A percentile compares a stretch with the other conserved stretches of the same genome.
Evolutionary conservation across 1,140 invertebrate genomes (phyloP).

Genomic region (Macrobrachium rosenbergii): DNA sequence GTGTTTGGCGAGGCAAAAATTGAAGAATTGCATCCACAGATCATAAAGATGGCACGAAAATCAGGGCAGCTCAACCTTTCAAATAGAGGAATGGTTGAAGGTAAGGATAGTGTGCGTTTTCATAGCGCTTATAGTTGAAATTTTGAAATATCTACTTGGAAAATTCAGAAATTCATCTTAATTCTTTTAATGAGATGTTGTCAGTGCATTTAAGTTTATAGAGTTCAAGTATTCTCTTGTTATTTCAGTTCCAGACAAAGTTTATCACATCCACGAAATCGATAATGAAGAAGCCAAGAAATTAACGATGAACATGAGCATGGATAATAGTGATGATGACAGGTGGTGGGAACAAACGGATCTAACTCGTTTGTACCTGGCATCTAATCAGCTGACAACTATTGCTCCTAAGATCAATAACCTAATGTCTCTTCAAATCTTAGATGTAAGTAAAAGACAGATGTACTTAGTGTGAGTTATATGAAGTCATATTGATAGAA

Average conservation of each 20-base stretch:
- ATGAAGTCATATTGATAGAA: too few relatives aligned
- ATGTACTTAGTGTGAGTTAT: too few relatives aligned
- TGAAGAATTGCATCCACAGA: slow-evolving; percentile 75
- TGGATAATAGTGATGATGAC: slow-evolving; percentile 77
- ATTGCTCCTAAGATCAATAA: slow-evolving; percentile 80
- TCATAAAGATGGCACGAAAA: slow-evolving; percentile 83
- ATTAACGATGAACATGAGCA: slow-evolving; percentile 74
- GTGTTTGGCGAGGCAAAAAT: slow-evolving; percentile 47
- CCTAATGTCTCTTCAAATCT: slow-evolving; percentile 79
- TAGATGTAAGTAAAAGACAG: slow-evolving; percentile 76
- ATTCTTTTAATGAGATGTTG: too few relatives aligned
- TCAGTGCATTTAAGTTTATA: too few relatives aligned
- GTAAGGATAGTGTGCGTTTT: slow-evolving; percentile 71
- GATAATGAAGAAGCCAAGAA: slow-evolving; percentile 75
- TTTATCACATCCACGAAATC: slow-evolving; percentile 86
- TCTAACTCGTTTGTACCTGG: slow-evolving; percentile 83
- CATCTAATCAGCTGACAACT: slow-evolving; percentile 80
- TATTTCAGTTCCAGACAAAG: slow-evolving; percentile 80
- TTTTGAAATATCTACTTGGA: background rate
- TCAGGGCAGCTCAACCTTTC: slow-evolving; percentile 85
- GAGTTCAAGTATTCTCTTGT: too few relatives aligned
- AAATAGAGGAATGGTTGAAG: slow-evolving; percentile 79
- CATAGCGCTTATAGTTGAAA: slow-evolving; percentile 5
- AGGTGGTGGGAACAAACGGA: slow-evolving; percentile 90
- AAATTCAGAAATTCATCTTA: too few relatives aligned